These are phyloP conservation scores for Spizella passerina DNA, from an alignment of 2,797 vertebrate genomes.

Conservation along the genomic window DNA sequence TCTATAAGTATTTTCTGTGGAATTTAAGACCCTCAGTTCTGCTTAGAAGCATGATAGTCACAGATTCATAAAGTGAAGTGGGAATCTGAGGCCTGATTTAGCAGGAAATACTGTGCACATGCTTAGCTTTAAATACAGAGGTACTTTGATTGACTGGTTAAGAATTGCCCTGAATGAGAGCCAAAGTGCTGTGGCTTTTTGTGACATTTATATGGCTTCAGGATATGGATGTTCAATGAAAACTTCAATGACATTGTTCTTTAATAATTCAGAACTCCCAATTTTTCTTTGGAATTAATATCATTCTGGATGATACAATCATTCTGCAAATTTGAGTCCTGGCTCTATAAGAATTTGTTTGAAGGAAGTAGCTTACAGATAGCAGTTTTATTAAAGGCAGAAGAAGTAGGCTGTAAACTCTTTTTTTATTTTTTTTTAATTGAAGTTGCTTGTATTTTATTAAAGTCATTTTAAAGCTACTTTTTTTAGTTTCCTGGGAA, in stretches of 20 bases:
- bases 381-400: neutral
- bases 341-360: neutral
- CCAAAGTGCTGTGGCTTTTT: neutral
- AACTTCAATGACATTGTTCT: neutral
- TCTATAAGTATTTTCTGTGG: neutral
- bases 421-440: neutral
- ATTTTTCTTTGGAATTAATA: conserved; percentile 43
- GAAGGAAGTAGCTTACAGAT: neutral
- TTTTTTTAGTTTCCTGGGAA: neutral
- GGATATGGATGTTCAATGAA: conserved; percentile 14
- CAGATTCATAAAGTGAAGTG: neutral
- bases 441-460: neutral
- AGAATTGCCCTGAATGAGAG: conserved; percentile 13
- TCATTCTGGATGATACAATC: neutral
- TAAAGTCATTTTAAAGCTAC: neutral
- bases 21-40: neutral
- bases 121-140: neutral
- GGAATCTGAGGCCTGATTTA: neutral
- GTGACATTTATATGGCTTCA: conserved; percentile 20
- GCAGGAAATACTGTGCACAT: neutral
- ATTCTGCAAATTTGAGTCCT: neutral
- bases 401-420: neutral
- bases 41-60: neutral
- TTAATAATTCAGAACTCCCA: conserved; percentile 32
- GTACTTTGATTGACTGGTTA: neutral